Evolutionary conservation across 2,113 vertebrate species (phyloP).

Genomic region (Aldabrachelys gigantea): DNA sequence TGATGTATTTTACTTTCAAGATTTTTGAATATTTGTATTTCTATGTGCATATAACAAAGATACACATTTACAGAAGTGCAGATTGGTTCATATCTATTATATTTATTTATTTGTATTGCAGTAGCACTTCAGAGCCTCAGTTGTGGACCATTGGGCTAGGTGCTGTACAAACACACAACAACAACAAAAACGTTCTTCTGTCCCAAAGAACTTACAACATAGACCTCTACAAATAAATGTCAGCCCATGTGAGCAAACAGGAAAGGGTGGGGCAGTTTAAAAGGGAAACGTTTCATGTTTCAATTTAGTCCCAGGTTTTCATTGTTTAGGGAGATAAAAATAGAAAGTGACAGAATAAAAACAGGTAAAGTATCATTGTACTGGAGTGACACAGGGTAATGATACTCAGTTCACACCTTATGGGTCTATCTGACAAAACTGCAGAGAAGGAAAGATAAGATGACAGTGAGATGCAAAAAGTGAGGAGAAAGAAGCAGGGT

Average conservation of each 20-base stretch:
- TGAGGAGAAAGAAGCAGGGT: not conserved
- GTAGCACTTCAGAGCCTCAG: not conserved
- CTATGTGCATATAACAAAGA: not conserved
- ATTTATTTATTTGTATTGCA: not conserved
- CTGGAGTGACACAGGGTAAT: slow-evolving; percentile 12
- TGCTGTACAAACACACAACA: not conserved
- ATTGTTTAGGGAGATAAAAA: slow-evolving; percentile 5
- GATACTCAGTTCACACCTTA: not conserved
- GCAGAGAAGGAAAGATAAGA: not conserved
- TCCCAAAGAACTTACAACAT: not conserved
- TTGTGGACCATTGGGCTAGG: too few species aligned
- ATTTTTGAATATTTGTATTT: not conserved
- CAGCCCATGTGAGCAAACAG: not conserved
- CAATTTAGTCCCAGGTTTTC: not conserved
- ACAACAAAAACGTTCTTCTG: not conserved
- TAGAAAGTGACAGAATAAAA: not conserved
- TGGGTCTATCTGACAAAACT: not conserved
- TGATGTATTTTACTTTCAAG: not conserved
- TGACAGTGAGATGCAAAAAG: not conserved
- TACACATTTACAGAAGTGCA: not conserved
- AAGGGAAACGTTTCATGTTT: not conserved
- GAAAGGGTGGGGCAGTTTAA: not conserved
- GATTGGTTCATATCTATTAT: not conserved
- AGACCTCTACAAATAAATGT: not conserved
- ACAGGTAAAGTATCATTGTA: not conserved